Percentiles rank a stretch among this genome's conserved stretches.
These are phyloP conservation scores for Monochamus saltuarius DNA, from an alignment of 1,140 invertebrate species.

Conservation along the genomic window DNA sequence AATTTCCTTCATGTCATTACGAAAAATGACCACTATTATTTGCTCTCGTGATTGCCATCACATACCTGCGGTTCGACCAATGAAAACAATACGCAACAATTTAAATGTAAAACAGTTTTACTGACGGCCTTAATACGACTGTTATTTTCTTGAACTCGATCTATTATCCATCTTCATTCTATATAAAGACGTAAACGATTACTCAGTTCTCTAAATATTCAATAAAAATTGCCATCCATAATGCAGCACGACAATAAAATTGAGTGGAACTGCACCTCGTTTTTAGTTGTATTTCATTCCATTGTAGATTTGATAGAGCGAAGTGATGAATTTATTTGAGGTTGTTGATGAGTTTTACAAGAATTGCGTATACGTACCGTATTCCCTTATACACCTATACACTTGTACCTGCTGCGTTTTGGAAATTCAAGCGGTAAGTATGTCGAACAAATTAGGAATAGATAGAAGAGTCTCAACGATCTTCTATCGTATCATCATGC, in stretches of 20 bases:
- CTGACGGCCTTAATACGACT: not conserved
- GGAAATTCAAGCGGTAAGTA: too few relatives aligned
- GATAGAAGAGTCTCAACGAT: too few relatives aligned
- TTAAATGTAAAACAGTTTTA: not conserved
- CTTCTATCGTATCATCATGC: too few relatives aligned
- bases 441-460: too few relatives aligned
- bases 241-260: not conserved
- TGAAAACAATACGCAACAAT: not conserved
- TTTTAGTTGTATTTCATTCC: not conserved
- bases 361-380: constrained; percentile 16
- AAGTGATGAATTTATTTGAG: constrained; percentile 26
- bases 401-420: constrained; percentile 19
- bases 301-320: not conserved
- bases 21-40: too few relatives aligned
- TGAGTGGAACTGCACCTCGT: not conserved
- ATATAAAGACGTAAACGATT: constrained; percentile 6
- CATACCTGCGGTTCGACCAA: not conserved
- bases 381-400: constrained; percentile 21
- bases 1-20: too few relatives aligned
- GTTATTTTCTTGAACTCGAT: constrained; percentile 6
- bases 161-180: not conserved
- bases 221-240: constrained; percentile 6
- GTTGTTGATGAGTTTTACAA: constrained; percentile 19
- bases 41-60: too few relatives aligned
- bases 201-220: constrained; percentile 4